Base-by-base conservation (phyloP, 2,888 invertebrate species). In the Dicyrtomina minuta region DNA sequence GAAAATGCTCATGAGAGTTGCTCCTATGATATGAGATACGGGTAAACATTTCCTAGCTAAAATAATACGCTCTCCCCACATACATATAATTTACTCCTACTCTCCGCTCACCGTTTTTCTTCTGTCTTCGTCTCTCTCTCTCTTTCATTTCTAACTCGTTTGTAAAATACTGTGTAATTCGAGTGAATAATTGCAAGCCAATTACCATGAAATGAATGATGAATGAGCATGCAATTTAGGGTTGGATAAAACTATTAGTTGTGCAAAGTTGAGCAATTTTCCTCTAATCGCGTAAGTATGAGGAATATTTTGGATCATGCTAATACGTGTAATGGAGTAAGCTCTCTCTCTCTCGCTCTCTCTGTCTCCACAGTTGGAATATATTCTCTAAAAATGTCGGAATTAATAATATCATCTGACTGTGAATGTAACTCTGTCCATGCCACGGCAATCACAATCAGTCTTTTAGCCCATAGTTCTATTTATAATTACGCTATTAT, bases 121-220 rank as follows among this genome's bases (percentile, higher is more conserved):
- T 26, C 24, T 26, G 24, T 26, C 4, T 27, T 55, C 26, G 4
- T 46, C 3, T 27, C 26, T 61, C 20, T 8, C 43, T 61, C 41
- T 61, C n/a, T 27, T 15, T 22, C 24, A n/a, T 20, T 8, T 55
- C 15, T 27, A 13, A 5, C 22, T 24, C 12, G 12, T 55, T n/a
- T 15, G 13, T 55, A 24, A 33, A 33, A 33, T 33, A 33, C 33
- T 33, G 33, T 33, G 33, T 33, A 33, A 33, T 33, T 56, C 56
- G n/a, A 62, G 49, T 43, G 62, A 62, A 49, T 62, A 62, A 62
- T 62, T 62, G 46, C 49, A 46, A 49, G 62, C 62, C 62, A 62
- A 62, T 49, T 62, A 62, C 62, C 56, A 56, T 56, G 56, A 56
- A 56, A 33, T 33, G 33, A 33, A 33, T 33, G 33, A 33, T 33